Percentiles rank a stretch among this genome's conserved stretches.
These are phyloP conservation scores for Rhopalosiphum nymphaeae DNA, from an alignment of 2,888 invertebrate species.

Conservation along the genomic window DNA sequence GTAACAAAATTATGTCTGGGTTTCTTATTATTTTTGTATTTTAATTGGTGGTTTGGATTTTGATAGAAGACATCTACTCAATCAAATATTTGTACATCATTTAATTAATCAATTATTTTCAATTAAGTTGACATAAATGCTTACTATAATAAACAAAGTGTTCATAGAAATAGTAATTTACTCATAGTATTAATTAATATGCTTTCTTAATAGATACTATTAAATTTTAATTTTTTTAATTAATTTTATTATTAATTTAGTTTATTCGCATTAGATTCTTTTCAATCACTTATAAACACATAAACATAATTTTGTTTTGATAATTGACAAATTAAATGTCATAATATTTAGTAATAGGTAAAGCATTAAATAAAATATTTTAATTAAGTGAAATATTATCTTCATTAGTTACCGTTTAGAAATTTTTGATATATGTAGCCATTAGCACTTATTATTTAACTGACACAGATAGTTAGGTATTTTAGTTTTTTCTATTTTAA, in stretches of 20 bases:
- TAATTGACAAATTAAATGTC: neutral
- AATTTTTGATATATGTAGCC: neutral
- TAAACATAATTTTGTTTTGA: neutral
- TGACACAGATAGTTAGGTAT: slow-evolving; percentile 35
- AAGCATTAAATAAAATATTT: neutral
- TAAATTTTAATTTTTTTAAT: neutral
- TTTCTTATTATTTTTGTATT: neutral
- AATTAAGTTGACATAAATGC: neutral
- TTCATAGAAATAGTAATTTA: neutral
- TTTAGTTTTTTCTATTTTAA: slow-evolving; percentile 52
- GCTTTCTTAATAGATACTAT: neutral
- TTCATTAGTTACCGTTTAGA: neutral
- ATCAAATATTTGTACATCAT: neutral
- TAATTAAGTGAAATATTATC: neutral
- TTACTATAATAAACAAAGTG: neutral
- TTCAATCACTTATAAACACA: neutral
- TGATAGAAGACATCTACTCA: neutral
- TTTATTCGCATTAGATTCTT: neutral
- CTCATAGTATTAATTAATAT: neutral
- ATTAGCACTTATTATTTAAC: slow-evolving; percentile 36
- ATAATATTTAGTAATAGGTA: neutral
- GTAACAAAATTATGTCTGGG: neutral
- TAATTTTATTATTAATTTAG: neutral
- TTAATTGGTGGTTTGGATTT: neutral
- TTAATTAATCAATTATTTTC: neutral